Evolutionary conservation across 2,797 vertebrate genomes (phyloP), one percentile per base, ranked within the genome.

Genomic region (Sebastes cheni): DNA sequence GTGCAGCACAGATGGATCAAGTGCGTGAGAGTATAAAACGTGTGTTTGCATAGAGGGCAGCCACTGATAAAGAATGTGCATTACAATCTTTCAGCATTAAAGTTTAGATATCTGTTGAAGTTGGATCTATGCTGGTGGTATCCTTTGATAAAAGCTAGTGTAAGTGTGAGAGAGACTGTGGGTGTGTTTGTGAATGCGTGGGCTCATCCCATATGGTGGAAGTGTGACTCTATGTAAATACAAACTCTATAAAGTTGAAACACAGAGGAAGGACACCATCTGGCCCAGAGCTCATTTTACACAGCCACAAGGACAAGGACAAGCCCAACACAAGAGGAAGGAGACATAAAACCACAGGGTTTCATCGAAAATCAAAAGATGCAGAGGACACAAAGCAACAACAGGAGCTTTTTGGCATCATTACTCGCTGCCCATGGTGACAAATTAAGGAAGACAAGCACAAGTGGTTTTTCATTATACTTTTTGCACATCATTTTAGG

Each of bases 261-360:
- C 72, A 78, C 68, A 85, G 79, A 93, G 78, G 81, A 89, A 93
- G 90, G 92, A 89, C 89, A 89, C 94, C 94, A 95, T 95, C 93
- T 96, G 95, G 86, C 88, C 72, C 25, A 25, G 62, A 82, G 81
- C 83, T 81, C 75, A 75, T 83, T 84, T 87, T 56, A 81, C 55
- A 69, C 88, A 55, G 75, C 77, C 69, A 84, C 87, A 91, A 90
- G 87, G 88, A 84, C 88, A 91, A 90, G 87, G 88, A 86, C 88
- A 42, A 85, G 72, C 67, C 65, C 65, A 50, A 59, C 67, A 16
- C 42, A 7, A 72, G 59, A 34, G 67, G 67, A 55, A 62, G 56
- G 77, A 42, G 50, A 61, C 55, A 64, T 55, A 25, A 82, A 90
- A 84, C 78, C 70, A 59, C 61, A 56, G 62, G 59, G 50, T 83